Conservation (phyloP, 1,140 invertebrate genomes). For the Brachionus calyciflorus region DNA sequence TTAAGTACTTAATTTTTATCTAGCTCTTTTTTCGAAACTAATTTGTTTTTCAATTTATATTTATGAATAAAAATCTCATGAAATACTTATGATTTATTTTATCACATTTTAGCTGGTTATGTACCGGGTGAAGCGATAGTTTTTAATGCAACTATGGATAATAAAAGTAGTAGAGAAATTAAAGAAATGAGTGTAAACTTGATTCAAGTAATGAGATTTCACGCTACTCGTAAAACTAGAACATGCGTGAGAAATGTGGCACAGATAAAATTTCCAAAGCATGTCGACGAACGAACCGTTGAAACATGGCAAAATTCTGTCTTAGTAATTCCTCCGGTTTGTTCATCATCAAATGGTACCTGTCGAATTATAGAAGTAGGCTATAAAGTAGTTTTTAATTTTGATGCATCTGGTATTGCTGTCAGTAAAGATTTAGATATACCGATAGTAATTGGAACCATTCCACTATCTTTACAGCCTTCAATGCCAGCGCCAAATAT, state of each 20-base stretch:
- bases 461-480: background rate
- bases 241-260: conserved; percentile 4
- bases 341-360: conserved; percentile 41
- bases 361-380: conserved; percentile 30
- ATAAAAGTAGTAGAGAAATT: conserved; percentile 35
- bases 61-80: no score
- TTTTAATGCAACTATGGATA: conserved; percentile 34
- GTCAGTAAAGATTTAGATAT: conserved; percentile 9
- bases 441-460: conserved; percentile 29
- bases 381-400: conserved; percentile 27
- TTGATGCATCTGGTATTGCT: conserved; percentile 33
- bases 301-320: background rate
- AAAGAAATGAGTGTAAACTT: conserved; percentile 38
- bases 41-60: no score
- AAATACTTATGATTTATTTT: no score
- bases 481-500: background rate
- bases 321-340: conserved; percentile 4
- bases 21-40: no score
- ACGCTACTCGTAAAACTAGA: background rate
- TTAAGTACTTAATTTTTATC: no score
- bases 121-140: conserved; percentile 22
- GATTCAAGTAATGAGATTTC: conserved; percentile 24
- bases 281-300: background rate
- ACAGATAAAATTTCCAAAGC: background rate
- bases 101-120: conserved; percentile 24